Evolutionary conservation across 2,888 invertebrate genomes (phyloP), one percentile per base, ranked within the genome.

Genomic region (Teinopalpus imperialis): DNA sequence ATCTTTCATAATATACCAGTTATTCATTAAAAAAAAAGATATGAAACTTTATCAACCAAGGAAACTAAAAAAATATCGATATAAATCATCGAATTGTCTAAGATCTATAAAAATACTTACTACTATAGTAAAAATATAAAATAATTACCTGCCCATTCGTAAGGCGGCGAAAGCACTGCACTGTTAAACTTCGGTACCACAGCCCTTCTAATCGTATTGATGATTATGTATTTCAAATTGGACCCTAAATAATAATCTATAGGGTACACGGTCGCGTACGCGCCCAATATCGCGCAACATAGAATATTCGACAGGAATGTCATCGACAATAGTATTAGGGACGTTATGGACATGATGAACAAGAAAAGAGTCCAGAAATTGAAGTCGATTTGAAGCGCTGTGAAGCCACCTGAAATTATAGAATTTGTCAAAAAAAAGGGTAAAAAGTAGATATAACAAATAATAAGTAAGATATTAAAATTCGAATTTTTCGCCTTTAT

Each of bases 281-380:
- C 86, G 32, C 94, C 94, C 18, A 94, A 70, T 7, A 94, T 64
- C 1, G 91, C 86, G 56, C 92, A 92, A 41, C 91, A 90, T 1
- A 94, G 53, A n/a, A 93, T 90, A 63, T 92, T 92, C 0, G 91
- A 90, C 51, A 83, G 61, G 53, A 86, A 81, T 0, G 90, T 87
- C 36, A 90, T 76, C 0, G 88, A 73, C 0, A 90, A 70, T 1
- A 92, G 66, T 2, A 90, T 32, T 2, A 92, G 54, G 0, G 90
- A 77, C 0, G 90, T 68, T 4, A 90, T 39, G 0, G 92, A 47
- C 52, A 90, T 80, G 9, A 91, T 77, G 27, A 88, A 66, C 0
- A 83, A 47, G 65, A 93, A 93, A 5, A 91, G 61, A 1, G 88
- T 59, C 92, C 94, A 94, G 72, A 92, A 95, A 57, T 91, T 91